These are phyloP conservation scores for Amphimedon queenslandica DNA, from an alignment of 37 sponge, comb jelly and placozoan genomes.

Conservation along the genomic window DNA sequence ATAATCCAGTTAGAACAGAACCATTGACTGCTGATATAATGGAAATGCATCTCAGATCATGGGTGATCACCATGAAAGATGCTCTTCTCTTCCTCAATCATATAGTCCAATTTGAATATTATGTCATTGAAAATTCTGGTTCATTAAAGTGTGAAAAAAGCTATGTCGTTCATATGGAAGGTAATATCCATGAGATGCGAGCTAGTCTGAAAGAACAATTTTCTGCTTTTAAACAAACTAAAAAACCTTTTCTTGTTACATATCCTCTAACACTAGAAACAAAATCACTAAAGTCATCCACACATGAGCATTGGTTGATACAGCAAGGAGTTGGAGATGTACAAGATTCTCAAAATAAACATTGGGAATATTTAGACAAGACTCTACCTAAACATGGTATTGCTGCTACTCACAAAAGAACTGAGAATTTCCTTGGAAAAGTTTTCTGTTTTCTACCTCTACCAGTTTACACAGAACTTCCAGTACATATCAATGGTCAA, in stretches of 20 bases:
- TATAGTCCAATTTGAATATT: slow-evolving; percentile 33
- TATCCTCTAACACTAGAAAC: neutral
- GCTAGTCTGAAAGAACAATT: neutral
- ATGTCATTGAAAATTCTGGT: slow-evolving; percentile 21
- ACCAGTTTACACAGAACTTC: slow-evolving; percentile 28
- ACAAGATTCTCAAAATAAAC: neutral
- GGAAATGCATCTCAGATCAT: slow-evolving; percentile 9
- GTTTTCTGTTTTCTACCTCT: slow-evolving; percentile 66
- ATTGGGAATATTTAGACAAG: slow-evolving; percentile 21
- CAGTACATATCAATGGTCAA: slow-evolving; percentile 56
- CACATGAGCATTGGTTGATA: slow-evolving; percentile 41
- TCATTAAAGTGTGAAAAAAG: neutral
- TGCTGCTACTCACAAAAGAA: slow-evolving; percentile 29
- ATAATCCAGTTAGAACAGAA: neutral
- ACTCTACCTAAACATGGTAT: slow-evolving; percentile 59
- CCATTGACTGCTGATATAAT: slow-evolving; percentile 13
- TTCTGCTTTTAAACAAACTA: neutral
- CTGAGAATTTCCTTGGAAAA: slow-evolving; percentile 1
- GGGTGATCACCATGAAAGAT: slow-evolving; percentile 46
- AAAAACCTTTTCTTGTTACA: neutral
- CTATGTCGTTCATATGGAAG: neutral
- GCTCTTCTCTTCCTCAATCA: slow-evolving; percentile 55
- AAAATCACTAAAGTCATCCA: neutral
- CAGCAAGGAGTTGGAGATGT: slow-evolving; percentile 65
- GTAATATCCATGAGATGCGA: neutral